A percentile compares a stretch with the other conserved stretches of the same genome.
phyloP scores from a whole-genome alignment of 2,113 vertebrate species.

The Carassius auratus region DNA sequence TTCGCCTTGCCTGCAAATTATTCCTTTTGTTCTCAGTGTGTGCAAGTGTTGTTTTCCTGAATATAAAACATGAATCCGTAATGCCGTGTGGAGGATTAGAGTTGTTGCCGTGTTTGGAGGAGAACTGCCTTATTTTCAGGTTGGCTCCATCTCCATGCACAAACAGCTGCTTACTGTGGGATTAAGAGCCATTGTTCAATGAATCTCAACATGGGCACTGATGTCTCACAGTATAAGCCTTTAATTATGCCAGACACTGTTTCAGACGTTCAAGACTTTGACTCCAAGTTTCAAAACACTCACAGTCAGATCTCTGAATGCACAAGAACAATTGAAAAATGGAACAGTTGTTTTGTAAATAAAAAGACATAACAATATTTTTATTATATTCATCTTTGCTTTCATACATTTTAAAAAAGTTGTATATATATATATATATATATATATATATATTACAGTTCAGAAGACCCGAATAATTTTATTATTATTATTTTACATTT shows the following conservation, averaged over 20 bases:
- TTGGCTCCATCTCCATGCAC: conserved; percentile 45
- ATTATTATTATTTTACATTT: too few relatives aligned
- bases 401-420: neutral
- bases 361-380: neutral
- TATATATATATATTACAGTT: too few relatives aligned
- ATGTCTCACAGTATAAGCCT: conserved; percentile 5
- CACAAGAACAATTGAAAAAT: neutral
- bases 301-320: neutral
- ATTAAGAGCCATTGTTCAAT: conserved; percentile 31
- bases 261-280: neutral
- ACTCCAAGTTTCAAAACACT: neutral
- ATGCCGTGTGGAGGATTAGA: conserved; percentile 57
- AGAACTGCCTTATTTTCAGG: conserved; percentile 21
- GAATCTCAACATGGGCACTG: conserved; percentile 35
- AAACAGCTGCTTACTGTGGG: conserved; percentile 41
- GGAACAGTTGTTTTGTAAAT: neutral
- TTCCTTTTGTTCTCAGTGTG: conserved; percentile 58
- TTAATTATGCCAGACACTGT: conserved; percentile 16
- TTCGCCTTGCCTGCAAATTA: conserved; percentile 23
- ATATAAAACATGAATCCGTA: conserved; percentile 64
- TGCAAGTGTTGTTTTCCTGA: conserved; percentile 30
- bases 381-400: neutral
- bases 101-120: conserved; percentile 43
- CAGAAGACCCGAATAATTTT: too few relatives aligned
- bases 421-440: too few relatives aligned